Evolutionary conservation across 1,140 invertebrate genomes (phyloP), one percentile per base, ranked within the genome.

Genomic region (Pogonus chalceus): DNA sequence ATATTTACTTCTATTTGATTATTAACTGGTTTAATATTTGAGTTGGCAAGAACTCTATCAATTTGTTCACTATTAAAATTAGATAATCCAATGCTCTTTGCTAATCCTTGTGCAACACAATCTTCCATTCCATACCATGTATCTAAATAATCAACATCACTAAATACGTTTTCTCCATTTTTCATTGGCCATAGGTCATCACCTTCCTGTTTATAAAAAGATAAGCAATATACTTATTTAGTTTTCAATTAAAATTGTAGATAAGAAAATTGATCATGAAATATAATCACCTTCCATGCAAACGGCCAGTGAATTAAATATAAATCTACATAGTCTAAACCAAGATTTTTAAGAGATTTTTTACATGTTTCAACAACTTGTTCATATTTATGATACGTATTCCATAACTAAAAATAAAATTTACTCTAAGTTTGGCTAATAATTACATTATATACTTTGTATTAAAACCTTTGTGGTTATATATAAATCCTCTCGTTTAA

Each of bases 41-140:
- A 76, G 35, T 69, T 73, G 21, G 80, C 69, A 0, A 88, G 51
- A 22, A 94, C 51, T 53, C 81, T 73, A 4, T 79, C 66, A 35
- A 92, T 71, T 64, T 93, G 90, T 54, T 82, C 69, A 35, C 76
- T 79, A 65, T 87, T 91, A 61, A 93, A 93, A 64, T 92, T 93
- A 7, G 88, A 92, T 1, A 92, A 67, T 2, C 90, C 90, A 56
- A 94, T 90, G 12, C 82, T 80, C 58, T 79, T 83, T 0, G 78
- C 71, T 14, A 89, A 67, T 1, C 87, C 87, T 55, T 80, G 71
- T 26, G 79, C 68, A 0, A 81, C 69, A 51, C 79, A 74, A 20
- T 75, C 62, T 66, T 90, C 88, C 80, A 92, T 82, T 1, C 72
- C 79, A 56, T 73, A 77, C 82, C 83, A 86, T 14, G 83, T 79